These are phyloP conservation scores for Scaptodrosophila lebanonensis DNA, from an alignment of 1,140 invertebrate species.

Conservation along the genomic window DNA sequence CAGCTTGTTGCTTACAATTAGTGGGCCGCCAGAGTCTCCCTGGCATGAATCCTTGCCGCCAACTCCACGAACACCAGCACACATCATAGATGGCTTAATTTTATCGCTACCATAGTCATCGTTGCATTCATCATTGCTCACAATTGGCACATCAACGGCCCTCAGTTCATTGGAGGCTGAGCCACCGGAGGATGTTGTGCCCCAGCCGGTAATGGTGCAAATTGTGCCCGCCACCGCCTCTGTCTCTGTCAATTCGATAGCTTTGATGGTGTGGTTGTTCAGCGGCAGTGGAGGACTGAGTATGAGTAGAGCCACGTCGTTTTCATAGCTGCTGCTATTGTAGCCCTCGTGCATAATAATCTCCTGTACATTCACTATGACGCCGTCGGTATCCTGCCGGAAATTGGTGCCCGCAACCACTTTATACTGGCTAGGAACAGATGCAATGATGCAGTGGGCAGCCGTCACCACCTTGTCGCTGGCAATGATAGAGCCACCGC, in stretches of 20 bases:
- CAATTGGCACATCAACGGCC: conserved; percentile 58
- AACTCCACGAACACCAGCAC: conserved; percentile 77
- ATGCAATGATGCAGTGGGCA: conserved; percentile 67
- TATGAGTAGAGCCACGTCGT: conserved; percentile 68
- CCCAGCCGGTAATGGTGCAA: conserved; percentile 77
- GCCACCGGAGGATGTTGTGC: conserved; percentile 45
- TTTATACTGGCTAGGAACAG: conserved; percentile 51
- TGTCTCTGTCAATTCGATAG: conserved; percentile 42
- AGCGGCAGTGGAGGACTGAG: conserved; percentile 48
- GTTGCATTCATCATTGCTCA: conserved; percentile 48
- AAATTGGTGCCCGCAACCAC: conserved; percentile 55
- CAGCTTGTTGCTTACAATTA: conserved; percentile 71
- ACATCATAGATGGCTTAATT: conserved; percentile 80
- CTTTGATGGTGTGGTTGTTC: conserved; percentile 62
- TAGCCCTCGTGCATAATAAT: conserved; percentile 74
- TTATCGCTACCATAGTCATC: conserved; percentile 33
- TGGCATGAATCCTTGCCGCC: conserved; percentile 79
- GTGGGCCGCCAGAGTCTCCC: conserved; percentile 77
- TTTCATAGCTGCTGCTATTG: conserved; percentile 40
- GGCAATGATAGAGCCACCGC: conserved; percentile 80
- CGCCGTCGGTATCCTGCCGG: conserved; percentile 49
- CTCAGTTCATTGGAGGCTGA: conserved; percentile 34
- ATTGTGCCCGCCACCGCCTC: conserved; percentile 41
- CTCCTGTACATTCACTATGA: conserved; percentile 46
- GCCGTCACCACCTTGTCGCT: conserved; percentile 42